Conservation (phyloP, 2,888 invertebrate species). For the Myathropa florea region DNA sequence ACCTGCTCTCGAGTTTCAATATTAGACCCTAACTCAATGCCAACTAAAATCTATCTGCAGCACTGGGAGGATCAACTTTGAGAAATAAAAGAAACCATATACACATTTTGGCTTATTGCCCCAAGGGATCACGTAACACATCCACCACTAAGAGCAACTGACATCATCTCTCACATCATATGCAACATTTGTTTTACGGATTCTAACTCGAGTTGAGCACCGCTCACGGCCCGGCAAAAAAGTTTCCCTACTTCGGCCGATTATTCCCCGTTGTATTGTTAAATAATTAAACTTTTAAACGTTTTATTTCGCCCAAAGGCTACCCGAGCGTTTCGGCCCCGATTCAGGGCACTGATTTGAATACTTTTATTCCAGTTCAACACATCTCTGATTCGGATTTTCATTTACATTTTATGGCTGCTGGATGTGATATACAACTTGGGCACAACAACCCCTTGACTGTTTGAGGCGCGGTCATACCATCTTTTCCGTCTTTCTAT, state of each 20-base stretch:
- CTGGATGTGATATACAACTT: slow-evolving; percentile 24
- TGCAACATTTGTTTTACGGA: neutral
- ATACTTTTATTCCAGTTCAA: slow-evolving; percentile 43
- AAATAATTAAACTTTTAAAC: slow-evolving; percentile 69
- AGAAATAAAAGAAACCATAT: slow-evolving; percentile 5
- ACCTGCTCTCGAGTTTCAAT: neutral
- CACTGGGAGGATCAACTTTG: neutral
- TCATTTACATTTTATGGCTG: slow-evolving; percentile 61
- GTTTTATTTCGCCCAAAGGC: slow-evolving; percentile 58
- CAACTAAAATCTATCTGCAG: neutral
- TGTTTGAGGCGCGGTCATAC: too few species aligned
- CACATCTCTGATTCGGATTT: slow-evolving; percentile 33
- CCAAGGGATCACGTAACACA: neutral
- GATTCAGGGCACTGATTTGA: slow-evolving; percentile 49
- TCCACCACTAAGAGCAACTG: neutral
- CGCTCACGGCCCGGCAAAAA: neutral
- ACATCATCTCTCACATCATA: neutral
- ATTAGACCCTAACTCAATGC: neutral
- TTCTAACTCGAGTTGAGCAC: neutral
- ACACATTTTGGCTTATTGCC: slow-evolving; percentile 5
- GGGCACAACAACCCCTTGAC: slow-evolving; percentile 35
- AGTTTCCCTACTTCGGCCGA: neutral
- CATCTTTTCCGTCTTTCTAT: too few species aligned
- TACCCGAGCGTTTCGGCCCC: slow-evolving; percentile 8
- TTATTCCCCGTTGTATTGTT: slow-evolving; percentile 47